Evolutionary conservation across 2,888 invertebrate species (phyloP), one percentile per base, ranked within the genome.

Genomic region (Ctenicera cuprea): DNA sequence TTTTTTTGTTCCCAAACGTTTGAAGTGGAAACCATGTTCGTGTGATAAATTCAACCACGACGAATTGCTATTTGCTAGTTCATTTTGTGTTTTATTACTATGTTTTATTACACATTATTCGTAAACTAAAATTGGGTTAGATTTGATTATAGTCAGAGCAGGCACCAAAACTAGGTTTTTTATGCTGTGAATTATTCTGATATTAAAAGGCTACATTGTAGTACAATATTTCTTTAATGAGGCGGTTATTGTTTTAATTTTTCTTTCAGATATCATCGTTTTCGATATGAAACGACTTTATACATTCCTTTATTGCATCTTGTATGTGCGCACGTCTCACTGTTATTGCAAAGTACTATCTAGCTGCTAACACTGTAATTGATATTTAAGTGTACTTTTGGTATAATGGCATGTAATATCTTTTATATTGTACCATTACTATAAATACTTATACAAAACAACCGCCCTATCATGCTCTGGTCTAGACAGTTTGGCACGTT

Each of bases 311-410:
- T 33, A 33, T 33, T 33, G 33, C 33, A 9, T 9, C 33, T 48
- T 48, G 48, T 48, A 18, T 48, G 48, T 67, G 72, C 37, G 45
- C 68, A 68, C 73, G 73, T 73, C 62, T 52, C 68, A 16, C 30
- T 57, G 43, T 72, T 72, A 72, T 72, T 67, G 37, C 57, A 3
- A 14, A 68, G 41, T 62, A 33, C 33, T 33, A 67, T 73, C 64
- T 64, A 43, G 68, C 43, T 63, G 62, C 54, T 54, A 64, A 67
- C 54, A 26, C 54, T 45, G 18, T 73, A 73, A 73, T 68, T 73
- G 73, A 67, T 73, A 73, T 73, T 68, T 67, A 73, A 73, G 68
- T 63, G 57, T 54, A 67, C 43, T 73, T 67, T 63, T 63, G 54
- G 62, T 52, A 30, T 63, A 63, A 67, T 66, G 54, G 26, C 48